A percentile compares a stretch with the other conserved stretches of the same genome.
Conservation (phyloP, 2,888 invertebrate species). For the Parascotia fuliginaria region DNA sequence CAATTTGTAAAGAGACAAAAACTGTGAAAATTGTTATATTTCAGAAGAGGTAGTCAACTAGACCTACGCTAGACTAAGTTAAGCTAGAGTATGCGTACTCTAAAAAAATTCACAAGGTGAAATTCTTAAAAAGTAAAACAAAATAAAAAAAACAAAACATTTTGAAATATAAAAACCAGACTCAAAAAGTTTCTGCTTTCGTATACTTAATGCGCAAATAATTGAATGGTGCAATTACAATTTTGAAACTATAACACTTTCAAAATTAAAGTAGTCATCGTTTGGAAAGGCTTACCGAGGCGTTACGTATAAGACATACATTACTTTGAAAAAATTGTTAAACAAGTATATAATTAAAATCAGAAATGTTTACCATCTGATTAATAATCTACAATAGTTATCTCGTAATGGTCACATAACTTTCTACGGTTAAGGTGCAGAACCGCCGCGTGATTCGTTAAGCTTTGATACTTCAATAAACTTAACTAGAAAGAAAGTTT, state of each 20-base stretch:
- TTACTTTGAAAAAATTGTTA: not conserved
- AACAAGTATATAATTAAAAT: conserved; percentile 7
- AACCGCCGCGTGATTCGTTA: conserved; percentile 9
- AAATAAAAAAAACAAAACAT: not conserved
- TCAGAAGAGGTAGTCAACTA: too few relatives aligned
- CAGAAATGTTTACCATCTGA: conserved; percentile 15
- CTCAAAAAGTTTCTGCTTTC: not conserved
- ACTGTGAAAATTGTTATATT: too few relatives aligned
- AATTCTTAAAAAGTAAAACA: too few relatives aligned
- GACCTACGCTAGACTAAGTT: too few relatives aligned
- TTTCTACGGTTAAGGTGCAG: conserved; percentile 27
- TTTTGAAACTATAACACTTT: not conserved
- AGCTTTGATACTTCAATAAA: conserved; percentile 20
- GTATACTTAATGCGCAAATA: conserved; percentile 15
- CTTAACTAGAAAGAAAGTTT: conserved; percentile 23
- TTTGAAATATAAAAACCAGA: not conserved
- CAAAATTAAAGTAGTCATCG: not conserved
- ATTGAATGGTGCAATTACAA: conserved; percentile 12
- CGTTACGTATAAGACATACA: not conserved
- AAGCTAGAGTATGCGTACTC: too few relatives aligned
- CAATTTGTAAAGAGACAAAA: too few relatives aligned
- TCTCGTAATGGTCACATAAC: conserved; percentile 16
- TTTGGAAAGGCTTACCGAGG: not conserved
- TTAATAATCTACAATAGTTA: conserved; percentile 19
- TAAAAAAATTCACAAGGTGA: too few relatives aligned